Percentiles rank a stretch among this genome's conserved stretches.
These are phyloP conservation scores for Cephus pulcher DNA, from an alignment of 2,888 invertebrate genomes.

Conservation along the genomic window DNA sequence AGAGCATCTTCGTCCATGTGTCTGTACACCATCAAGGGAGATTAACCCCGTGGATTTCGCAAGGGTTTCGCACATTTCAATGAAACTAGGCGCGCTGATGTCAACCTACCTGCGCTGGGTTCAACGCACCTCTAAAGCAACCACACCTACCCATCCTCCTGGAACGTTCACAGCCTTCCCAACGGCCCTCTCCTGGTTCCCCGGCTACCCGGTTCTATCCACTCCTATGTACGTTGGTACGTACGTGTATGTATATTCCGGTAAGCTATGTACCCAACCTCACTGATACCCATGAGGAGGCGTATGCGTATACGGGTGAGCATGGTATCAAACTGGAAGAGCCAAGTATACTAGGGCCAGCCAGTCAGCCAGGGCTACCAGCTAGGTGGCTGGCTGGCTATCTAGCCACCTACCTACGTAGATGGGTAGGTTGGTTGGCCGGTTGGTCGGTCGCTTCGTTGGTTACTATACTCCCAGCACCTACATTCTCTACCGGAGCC, in stretches of 20 bases:
- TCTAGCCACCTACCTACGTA: not conserved
- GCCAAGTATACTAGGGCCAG: not conserved
- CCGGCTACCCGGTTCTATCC: constrained; percentile 23
- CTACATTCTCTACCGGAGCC: not conserved
- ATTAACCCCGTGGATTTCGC: constrained; percentile 51
- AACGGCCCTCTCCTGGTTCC: constrained; percentile 14
- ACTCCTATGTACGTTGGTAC: constrained; percentile 17
- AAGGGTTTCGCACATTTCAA: constrained; percentile 61
- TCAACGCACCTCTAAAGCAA: constrained; percentile 66
- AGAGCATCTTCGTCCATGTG: not conserved
- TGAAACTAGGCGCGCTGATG: constrained; percentile 61
- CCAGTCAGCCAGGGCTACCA: not conserved
- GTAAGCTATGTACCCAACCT: not conserved
- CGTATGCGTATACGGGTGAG: constrained; percentile 26
- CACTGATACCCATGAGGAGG: not conserved
- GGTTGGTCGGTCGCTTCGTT: not conserved
- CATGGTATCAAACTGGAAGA: constrained; percentile 57
- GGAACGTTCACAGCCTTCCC: constrained; percentile 55
- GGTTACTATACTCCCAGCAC: not conserved
- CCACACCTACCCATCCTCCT: constrained; percentile 62
- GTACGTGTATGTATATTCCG: constrained; percentile 15
- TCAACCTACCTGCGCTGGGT: constrained; percentile 62
- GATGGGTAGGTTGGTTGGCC: not conserved
- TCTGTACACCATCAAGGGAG: not conserved
- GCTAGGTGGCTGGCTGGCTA: not conserved